phyloP scores from a whole-genome alignment of 1,140 invertebrate species.

The Psilanteris sp. region DNA sequence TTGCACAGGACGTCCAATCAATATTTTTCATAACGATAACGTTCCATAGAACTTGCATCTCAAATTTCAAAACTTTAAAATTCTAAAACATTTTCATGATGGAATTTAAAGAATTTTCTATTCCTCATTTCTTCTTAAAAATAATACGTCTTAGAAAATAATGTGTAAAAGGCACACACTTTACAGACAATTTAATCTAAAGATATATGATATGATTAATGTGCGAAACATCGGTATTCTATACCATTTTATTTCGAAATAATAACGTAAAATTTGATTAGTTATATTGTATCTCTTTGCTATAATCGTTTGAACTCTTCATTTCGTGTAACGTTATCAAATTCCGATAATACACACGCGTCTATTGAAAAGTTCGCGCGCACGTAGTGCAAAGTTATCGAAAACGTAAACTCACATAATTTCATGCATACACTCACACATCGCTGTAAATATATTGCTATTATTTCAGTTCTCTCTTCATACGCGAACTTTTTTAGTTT shows the following conservation, averaged over 20 bases:
- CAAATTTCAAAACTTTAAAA: too few species aligned
- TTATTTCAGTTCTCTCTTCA: slow-evolving; percentile 44
- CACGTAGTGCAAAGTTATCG: slow-evolving; percentile 46
- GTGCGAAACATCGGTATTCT: slow-evolving; percentile 1
- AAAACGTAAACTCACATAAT: slow-evolving; percentile 48
- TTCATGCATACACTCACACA: slow-evolving; percentile 36
- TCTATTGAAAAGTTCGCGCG: slow-evolving; percentile 42
- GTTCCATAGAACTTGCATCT: too few species aligned
- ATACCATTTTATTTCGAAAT: slow-evolving; percentile 34
- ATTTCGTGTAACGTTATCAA: slow-evolving; percentile 33
- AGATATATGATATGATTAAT: slow-evolving; percentile 28
- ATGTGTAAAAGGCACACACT: too few species aligned
- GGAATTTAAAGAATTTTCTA: too few species aligned
- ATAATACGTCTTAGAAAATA: too few species aligned
- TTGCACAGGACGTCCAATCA: too few species aligned
- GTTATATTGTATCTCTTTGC: slow-evolving; percentile 35
- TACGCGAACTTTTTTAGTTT: slow-evolving; percentile 39
- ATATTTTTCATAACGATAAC: too few species aligned
- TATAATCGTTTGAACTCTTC: slow-evolving; percentile 47
- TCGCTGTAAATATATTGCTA: slow-evolving; percentile 52
- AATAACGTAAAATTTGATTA: slow-evolving; percentile 44
- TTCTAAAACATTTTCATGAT: too few species aligned
- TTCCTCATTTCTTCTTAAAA: too few species aligned
- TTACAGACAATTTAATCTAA: slow-evolving; percentile 13
- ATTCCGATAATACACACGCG: slow-evolving; percentile 40